phyloP scores from a whole-genome alignment of 2,797 vertebrate genomes.

The Antennarius maculatus region DNA sequence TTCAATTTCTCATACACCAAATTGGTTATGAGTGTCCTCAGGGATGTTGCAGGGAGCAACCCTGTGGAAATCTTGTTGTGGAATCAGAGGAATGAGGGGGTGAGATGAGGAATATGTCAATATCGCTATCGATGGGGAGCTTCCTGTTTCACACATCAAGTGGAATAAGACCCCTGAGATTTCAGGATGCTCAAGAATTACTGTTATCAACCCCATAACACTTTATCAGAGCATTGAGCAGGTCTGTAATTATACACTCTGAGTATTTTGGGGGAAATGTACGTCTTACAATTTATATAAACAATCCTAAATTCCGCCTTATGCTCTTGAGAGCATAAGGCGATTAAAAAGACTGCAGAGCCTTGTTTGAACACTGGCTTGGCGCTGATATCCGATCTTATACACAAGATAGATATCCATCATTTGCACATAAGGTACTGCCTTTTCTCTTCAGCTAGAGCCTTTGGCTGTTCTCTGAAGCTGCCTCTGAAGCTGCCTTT shows the following conservation, averaged over 20 bases:
- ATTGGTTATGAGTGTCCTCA: slow-evolving; percentile 16
- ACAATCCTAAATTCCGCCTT: slow-evolving; percentile 6
- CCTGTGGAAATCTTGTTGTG: slow-evolving; percentile 17
- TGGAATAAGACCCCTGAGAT: slow-evolving; percentile 51
- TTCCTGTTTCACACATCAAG: slow-evolving; percentile 61
- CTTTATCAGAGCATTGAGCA: slow-evolving; percentile 38
- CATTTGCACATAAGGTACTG: slow-evolving; percentile 40
- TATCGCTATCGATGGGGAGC: slow-evolving; percentile 42
- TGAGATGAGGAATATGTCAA: slow-evolving; percentile 39
- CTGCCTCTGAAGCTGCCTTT: slow-evolving; percentile 44
- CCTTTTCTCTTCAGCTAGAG: slow-evolving; percentile 41
- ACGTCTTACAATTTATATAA: slow-evolving; percentile 5
- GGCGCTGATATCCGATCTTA: slow-evolving; percentile 33
- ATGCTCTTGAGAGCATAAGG: not conserved
- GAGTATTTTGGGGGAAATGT: not conserved
- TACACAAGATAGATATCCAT: slow-evolving; percentile 27
- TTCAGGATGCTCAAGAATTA: slow-evolving; percentile 42
- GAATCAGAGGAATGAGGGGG: slow-evolving; percentile 13
- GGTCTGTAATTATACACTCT: not conserved
- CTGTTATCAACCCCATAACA: slow-evolving; percentile 23
- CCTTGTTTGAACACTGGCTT: slow-evolving; percentile 27
- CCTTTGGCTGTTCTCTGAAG: not conserved
- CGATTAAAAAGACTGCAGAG: slow-evolving; percentile 2
- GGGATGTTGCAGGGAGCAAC: not conserved
- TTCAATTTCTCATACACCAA: not conserved